Base-by-base conservation (phyloP, 2,888 invertebrate genomes). In the Nomada hirtipes region DNA sequence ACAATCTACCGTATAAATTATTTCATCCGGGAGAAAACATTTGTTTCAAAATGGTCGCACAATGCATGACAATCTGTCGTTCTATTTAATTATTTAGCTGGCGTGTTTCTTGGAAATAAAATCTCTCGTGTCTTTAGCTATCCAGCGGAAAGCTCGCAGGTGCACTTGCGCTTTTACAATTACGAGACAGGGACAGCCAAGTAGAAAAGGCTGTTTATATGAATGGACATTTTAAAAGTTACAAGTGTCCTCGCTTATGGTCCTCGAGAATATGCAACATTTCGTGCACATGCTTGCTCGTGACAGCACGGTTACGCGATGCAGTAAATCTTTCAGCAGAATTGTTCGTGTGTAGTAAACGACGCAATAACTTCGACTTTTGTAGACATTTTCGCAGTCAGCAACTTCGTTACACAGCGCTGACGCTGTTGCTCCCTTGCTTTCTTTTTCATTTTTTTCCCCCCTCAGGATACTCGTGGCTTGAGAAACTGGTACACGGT, bases 211-310 rank as follows among this genome's bases (percentile, higher is more conserved):
- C 55, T 50, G 60, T 77, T 79, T 57, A 63, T 63, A 76, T n/a
- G 57, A 76, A 63, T 63, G 76, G 44, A 44, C 63, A 42, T 36
- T 68, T 74, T 50, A 79, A 63, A 69, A 76, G 68, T 76, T 68
- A 57, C 50, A 61, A 76, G 61, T 57, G 67, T 3, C 36, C 55
- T 63, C 55, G 68, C 26, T 57, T 15, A 57, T 47, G 50, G 29
- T 23, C 42, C 36, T 75, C 76, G 50, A 68, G 55, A 55, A 50
- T 50, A 63, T 26, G 63, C 75, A 60, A 61, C 67, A 50, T 78
- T 60, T 67, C 26, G 61, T 15, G 60, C n/a, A 50, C 59, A 50
- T 47, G 57, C 36, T 23, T 47, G 65, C 52, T 36, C 18, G 67
- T 55, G 75, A 61, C 47, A 67, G 52, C 47, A 26, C 13, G 65